Base-by-base conservation (phyloP, 2,888 invertebrate species). In the Xylocampa areola region DNA sequence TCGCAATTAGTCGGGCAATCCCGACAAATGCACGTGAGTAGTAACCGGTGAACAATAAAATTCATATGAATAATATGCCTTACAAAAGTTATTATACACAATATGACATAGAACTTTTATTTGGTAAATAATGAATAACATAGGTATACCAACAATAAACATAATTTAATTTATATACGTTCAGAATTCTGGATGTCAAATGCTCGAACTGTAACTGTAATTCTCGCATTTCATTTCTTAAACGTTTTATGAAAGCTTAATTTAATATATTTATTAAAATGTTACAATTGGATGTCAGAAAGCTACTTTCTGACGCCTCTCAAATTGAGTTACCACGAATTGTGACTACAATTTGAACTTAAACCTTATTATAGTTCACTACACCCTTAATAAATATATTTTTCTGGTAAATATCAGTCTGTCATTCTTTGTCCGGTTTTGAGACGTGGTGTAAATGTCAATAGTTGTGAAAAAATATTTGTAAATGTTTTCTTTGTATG, bases 261-360 rank as follows among this genome's bases (percentile, higher is more conserved):
- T 37, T 43, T 7, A 43, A 41, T 48, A 47, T 36, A 14, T 52
- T 32, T 25, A 40, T 32, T 27, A 32, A 7, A 37, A 39, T 44
- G 16, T 21, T 23, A 36, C 13, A 33, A 35, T 36, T 40, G 10
- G 11, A 8, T 2, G 8, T 45, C 4, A 16, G 33, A 35, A 2
- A 13, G 25, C 23, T 35, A 4, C 11, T 44, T 52, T 55, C 8
- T 19, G 11, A 27, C 11, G 21, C 16, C 32, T 19, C 11, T 16
- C 19, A n/a, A 33, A 44, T 39, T 25, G 32, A 57, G 17, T 57
- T 57, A 30, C 7, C 4, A 25, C 21, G 14, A 17, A 8, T 21
- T 57, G 33, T 44, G 21, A 8, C 39, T 33, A 32, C n/a, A 33
- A 21, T 39, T 27, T 44, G 2, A 13, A 33, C 14, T 27, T 7